Base-by-base conservation (phyloP, 2,888 invertebrate species). In the Chymomyza caudatula region DNA sequence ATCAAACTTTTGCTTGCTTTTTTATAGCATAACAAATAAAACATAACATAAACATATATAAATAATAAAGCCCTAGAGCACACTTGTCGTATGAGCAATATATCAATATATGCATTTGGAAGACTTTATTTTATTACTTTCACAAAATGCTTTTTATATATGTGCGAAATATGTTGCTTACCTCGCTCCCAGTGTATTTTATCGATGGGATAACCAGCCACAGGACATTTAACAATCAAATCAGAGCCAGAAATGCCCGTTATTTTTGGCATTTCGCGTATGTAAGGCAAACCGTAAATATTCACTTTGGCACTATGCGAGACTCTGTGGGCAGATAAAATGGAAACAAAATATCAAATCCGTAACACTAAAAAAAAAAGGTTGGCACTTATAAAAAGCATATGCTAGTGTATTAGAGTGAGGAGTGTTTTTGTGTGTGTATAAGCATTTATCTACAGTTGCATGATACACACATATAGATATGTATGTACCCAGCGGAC, bases 111-210 rank as follows among this genome's bases (percentile, higher is more conserved):
- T 19, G 29, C 11, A 37, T 11, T 2, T 8, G 8, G 1, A 8
- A 6, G 29, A 29, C 29, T 11, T 11, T 11, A 11, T 11, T 37
- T 37, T 8, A 37, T 37, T 17, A 13, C 47, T 17, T 47, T 47
- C 13, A 47, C 44, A 52, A 44, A 23, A 54, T n/a, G 25, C n/a
- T n/a, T n/a, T 49, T 47, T n/a, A 43, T 44, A 57, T 52, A 13
- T 47, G 19, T 52, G 4, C 20, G 23, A 8, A 8, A 17, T n/a
- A 1, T 63, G 47, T 22, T 65, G 87, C 92, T 92, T 89, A 96
- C 96, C 96, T 92, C 96, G 93, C 90, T 96, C 96, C 98, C 98
- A 98, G 20, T 94, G 94, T 85, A 96, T 95, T 73, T 94, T 93
- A 89, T 96, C 95, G 76, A 97, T 96, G 23, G 97, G 96, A 91